Conservation (phyloP, 35 echinoderm and acorn worm genomes). For the Ptychodera flava region DNA sequence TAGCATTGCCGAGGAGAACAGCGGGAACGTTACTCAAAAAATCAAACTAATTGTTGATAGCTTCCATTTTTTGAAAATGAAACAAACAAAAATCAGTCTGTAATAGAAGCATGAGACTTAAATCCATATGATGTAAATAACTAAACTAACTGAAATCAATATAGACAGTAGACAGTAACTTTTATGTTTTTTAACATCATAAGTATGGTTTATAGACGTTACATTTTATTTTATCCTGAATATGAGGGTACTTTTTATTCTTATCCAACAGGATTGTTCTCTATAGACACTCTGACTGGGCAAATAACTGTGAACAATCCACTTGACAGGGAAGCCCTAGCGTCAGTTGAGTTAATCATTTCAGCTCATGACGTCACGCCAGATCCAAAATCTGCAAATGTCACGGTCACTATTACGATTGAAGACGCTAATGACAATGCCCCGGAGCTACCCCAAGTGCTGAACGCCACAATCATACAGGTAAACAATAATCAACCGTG, state of each 20-base stretch:
- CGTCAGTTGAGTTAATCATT: slow-evolving; percentile 53
- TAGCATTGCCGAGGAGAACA: too few species aligned
- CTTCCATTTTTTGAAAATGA: too few species aligned
- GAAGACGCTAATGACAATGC: slow-evolving; percentile 78
- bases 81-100: neutral
- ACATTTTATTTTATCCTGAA: neutral
- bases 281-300: slow-evolving; percentile 51
- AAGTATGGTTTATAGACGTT: neutral
- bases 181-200: neutral
- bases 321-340: slow-evolving; percentile 53
- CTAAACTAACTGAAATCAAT: too few species aligned
- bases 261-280: slow-evolving; percentile 20
- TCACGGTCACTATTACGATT: slow-evolving; percentile 39
- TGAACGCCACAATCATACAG: neutral
- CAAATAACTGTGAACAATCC: slow-evolving; percentile 48
- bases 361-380: slow-evolving; percentile 65
- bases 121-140: too few species aligned
- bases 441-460: slow-evolving; percentile 7
- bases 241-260: neutral
- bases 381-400: slow-evolving; percentile 15
- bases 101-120: neutral
- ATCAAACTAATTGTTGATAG: too few species aligned
- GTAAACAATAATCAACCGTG: neutral
- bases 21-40: too few species aligned
- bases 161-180: too few species aligned